Conservation (phyloP, 2,113 vertebrate genomes). For the Heptranchias perlo region DNA sequence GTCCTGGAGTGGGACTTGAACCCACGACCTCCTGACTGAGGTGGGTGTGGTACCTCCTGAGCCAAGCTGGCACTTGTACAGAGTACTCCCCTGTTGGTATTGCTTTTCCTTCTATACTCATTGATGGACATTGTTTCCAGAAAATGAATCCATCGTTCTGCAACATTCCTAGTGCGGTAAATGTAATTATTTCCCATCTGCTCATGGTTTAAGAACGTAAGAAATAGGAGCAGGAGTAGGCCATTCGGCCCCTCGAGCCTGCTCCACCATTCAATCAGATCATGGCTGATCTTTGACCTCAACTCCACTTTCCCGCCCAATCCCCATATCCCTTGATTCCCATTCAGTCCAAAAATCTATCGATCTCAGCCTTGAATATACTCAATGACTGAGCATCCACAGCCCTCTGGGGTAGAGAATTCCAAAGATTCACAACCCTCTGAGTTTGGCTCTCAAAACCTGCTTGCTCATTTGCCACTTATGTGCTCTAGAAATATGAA, state of each 20-base stretch:
- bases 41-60: not conserved
- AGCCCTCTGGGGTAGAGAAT: too few species aligned
- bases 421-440: too few species aligned
- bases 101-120: not conserved
- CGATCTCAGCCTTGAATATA: too few species aligned
- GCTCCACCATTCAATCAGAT: too few species aligned
- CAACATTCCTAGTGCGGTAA: not conserved
- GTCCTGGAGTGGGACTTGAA: not conserved
- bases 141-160: not conserved
- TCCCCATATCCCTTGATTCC: too few species aligned
- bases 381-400: too few species aligned
- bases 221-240: too few species aligned
- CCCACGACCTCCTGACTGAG: not conserved
- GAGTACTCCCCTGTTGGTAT: not conserved
- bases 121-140: not conserved
- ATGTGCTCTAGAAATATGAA: not conserved
- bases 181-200: not conserved
- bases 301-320: too few species aligned
- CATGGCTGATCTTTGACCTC: too few species aligned
- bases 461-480: not conserved
- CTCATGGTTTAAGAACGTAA: too few species aligned
- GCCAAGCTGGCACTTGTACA: not conserved
- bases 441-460: not conserved
- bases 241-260: too few species aligned
- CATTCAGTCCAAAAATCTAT: too few species aligned